phyloP scores from a whole-genome alignment of 2,113 vertebrate species.

The Corythornis cristatus region DNA sequence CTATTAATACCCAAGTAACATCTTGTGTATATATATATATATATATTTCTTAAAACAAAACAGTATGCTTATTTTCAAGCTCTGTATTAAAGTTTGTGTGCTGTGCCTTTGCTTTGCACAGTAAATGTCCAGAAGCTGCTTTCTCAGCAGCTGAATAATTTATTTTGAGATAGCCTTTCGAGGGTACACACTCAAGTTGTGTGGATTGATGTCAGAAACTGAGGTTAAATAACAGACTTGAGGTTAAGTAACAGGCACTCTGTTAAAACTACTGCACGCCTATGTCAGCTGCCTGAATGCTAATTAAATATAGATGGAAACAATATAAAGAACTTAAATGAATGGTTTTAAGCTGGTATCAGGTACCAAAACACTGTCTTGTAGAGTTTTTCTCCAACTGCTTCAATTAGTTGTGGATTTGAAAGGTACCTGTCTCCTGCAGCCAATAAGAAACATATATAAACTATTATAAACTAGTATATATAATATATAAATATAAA shows the following conservation, averaged over 20 bases:
- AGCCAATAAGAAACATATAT: neutral
- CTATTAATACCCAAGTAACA: neutral
- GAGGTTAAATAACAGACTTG: slow-evolving; percentile 68
- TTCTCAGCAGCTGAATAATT: slow-evolving; percentile 64
- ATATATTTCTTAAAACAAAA: no score
- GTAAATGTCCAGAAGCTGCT: slow-evolving; percentile 13
- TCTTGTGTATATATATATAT: neutral
- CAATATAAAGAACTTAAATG: slow-evolving; percentile 61
- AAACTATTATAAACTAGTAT: neutral
- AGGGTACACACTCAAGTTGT: slow-evolving; percentile 64
- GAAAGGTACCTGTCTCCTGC: neutral
- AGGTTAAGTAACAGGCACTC: slow-evolving; percentile 67
- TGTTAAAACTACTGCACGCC: slow-evolving; percentile 45
- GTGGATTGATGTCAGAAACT: slow-evolving; percentile 69
- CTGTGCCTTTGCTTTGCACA: slow-evolving; percentile 38
- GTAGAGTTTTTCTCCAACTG: neutral
- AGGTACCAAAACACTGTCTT: neutral
- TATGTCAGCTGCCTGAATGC: slow-evolving; percentile 32
- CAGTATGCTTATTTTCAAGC: neutral
- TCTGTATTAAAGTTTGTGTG: neutral
- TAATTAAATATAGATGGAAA: slow-evolving; percentile 71
- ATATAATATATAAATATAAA: no score
- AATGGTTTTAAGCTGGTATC: slow-evolving; percentile 33
- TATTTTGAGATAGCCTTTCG: slow-evolving; percentile 67
- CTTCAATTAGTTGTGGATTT: neutral